Base-by-base conservation (phyloP, 2,797 vertebrate species). In the Myotis vivesi region DNA sequence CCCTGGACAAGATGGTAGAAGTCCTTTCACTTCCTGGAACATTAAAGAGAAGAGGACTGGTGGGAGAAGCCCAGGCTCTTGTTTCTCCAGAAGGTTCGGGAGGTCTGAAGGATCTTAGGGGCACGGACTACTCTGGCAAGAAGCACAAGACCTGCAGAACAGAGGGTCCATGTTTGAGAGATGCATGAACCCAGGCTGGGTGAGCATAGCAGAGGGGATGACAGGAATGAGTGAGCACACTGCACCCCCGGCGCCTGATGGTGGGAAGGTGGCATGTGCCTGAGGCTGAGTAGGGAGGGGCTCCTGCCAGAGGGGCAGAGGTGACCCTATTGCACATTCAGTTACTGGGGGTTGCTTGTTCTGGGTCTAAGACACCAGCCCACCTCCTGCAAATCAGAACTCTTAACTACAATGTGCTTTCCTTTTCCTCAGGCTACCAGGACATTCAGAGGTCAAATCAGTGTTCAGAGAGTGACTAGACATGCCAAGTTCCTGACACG, bases 61-160 rank as follows among this genome's bases (percentile, higher is more conserved):
- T 25, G 33, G 55, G 91, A 62, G 75, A 6, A 49, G 12, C 15
- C 38, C 59, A n/a, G 82, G 82, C 22, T 89, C 4, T 19, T 28
- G 17, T 89, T 92, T 95, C 41, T 87, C 46, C 8, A 66, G 66
- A 82, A 88, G 25, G 11, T 85, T 85, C 84, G 33, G 38, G 17
- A 49, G 22, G 7, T 91, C 85, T 71, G 17, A 64, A 83, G 49
- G 72, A 46, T 25, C 46, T 87, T 64, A 28, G 36, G 28, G 33
- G 9, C 25, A 8, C 38, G 41, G 25, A 38, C 46, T 81, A 8
- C 2, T 62, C 44, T 36, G 28, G 28, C 30, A 51, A 77, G 41
- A 85, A 91, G 59, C 8, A 66, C 23, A 28, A 23, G 22, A 49
- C 38, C 17, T 73, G 9, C 20, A 36, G 62, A 36, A 79, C 11